Evolutionary conservation across 2,113 vertebrate species (phyloP).

Genomic region (Emberiza fucata): DNA sequence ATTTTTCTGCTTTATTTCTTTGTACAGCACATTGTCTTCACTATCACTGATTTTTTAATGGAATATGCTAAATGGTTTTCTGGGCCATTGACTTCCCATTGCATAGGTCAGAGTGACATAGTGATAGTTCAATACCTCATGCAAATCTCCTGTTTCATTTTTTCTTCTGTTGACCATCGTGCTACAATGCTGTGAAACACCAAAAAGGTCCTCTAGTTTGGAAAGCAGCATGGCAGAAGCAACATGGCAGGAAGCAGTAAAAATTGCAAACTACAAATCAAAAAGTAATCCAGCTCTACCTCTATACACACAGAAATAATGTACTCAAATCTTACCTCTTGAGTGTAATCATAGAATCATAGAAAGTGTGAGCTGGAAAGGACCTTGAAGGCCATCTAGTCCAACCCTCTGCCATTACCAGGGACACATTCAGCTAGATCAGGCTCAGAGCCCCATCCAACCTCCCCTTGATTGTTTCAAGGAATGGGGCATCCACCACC

Average conservation of each 20-base stretch:
- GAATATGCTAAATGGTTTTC: background rate
- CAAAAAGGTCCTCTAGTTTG: background rate
- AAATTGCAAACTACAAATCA: background rate
- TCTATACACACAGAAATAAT: background rate
- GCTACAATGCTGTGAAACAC: background rate
- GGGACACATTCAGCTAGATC: background rate
- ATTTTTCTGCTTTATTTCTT: background rate
- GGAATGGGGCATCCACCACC: background rate
- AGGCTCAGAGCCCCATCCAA: background rate
- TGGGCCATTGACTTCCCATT: background rate
- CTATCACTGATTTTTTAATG: background rate
- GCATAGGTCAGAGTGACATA: background rate
- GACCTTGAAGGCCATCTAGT: background rate
- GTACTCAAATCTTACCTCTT: background rate
- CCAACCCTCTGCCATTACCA: background rate
- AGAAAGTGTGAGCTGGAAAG: background rate
- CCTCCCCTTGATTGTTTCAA: background rate
- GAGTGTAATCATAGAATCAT: background rate
- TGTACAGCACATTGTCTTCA: background rate
- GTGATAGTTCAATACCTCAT: background rate
- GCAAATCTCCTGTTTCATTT: background rate
- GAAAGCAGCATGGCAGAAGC: background rate
- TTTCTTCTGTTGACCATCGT: background rate
- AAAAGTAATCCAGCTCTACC: background rate
- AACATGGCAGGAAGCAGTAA: background rate